Evolutionary conservation across 2,888 invertebrate genomes (phyloP), one percentile per base, ranked within the genome.

Genomic region (Limnephilus auricula): DNA sequence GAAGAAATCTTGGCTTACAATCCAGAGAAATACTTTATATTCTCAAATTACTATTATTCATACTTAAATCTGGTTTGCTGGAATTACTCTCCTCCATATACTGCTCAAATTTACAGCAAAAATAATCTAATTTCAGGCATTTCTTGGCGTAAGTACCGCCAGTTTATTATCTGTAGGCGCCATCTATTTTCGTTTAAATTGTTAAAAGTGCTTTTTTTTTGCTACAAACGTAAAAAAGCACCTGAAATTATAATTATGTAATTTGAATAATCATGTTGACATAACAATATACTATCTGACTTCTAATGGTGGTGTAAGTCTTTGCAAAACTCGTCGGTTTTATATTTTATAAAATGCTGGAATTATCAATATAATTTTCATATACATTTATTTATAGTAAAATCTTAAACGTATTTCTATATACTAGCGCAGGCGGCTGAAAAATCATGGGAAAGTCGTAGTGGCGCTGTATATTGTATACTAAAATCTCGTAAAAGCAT

Each of bases 21-120:
- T 91, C 37, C 89, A 32, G 86, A 79, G 34, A 79, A 31, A 12
- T 84, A 50, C 88, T 90, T 82, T 90, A 78, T 88, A 90, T 92
- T 92, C 91, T 32, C 85, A 90, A 90, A 92, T 92, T 88, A 92
- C 91, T 92, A 90, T 88, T 89, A 78, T 91, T 89, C 91, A 90
- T 89, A 90, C 89, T 88, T 50, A 50, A 45, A 82, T 90, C 92
- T 90, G 89, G 92, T 83, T 90, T 84, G 90, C 40, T 87, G 91
- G 65, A 80, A 91, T 82, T 40, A 85, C 12, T 91, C 86, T 90
- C 92, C 91, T 88, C 90, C 90, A 91, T 92, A 92, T 34, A 90
- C 90, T 82, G 45, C 45, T 90, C 80, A 88, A 89, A 92, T 92
- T 91, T 90, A 91, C 90, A 80, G 84, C 90, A 83, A 83, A 91